These are phyloP conservation scores for Drosophila nigromelanica DNA, from an alignment of 1,140 invertebrate species.

Conservation along the genomic window DNA sequence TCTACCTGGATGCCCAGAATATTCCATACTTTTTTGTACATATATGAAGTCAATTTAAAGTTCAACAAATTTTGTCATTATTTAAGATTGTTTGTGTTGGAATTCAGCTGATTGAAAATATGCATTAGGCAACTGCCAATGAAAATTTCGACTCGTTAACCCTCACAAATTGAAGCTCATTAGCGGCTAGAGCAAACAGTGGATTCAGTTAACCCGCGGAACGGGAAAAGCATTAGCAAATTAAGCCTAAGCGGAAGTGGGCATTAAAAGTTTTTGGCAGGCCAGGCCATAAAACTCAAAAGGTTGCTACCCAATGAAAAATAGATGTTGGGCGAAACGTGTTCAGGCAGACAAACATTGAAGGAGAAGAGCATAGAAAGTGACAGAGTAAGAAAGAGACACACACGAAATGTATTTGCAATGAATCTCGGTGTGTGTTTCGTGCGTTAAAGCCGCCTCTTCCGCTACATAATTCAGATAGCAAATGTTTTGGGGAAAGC, in stretches of 20 bases:
- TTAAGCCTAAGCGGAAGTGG: conserved; percentile 61
- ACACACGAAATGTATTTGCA: conserved; percentile 36
- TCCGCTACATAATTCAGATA: conserved; percentile 77
- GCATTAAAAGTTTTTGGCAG: conserved; percentile 68
- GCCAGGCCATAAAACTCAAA: conserved; percentile 58
- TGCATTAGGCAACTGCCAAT: not conserved
- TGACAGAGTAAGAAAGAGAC: conserved; percentile 18
- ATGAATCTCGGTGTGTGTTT: conserved; percentile 64
- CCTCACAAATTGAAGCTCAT: conserved; percentile 64
- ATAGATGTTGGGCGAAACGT: conserved; percentile 65
- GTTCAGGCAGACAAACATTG: conserved; percentile 25
- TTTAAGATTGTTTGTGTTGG: no score
- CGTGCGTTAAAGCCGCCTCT: conserved; percentile 68
- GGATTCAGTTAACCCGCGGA: conserved; percentile 9
- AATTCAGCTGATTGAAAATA: conserved; percentile 1
- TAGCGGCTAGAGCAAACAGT: conserved; percentile 51
- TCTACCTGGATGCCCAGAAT: no score
- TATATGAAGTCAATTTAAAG: no score
- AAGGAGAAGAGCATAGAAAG: not conserved
- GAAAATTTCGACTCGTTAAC: conserved; percentile 1
- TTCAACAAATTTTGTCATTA: no score
- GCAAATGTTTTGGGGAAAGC: conserved; percentile 52
- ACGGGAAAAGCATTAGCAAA: conserved; percentile 64
- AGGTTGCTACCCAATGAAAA: conserved; percentile 65
- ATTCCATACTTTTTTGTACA: no score